Conservation (phyloP, 1,140 invertebrate species). For the Lordiphosa stackelbergi region DNA sequence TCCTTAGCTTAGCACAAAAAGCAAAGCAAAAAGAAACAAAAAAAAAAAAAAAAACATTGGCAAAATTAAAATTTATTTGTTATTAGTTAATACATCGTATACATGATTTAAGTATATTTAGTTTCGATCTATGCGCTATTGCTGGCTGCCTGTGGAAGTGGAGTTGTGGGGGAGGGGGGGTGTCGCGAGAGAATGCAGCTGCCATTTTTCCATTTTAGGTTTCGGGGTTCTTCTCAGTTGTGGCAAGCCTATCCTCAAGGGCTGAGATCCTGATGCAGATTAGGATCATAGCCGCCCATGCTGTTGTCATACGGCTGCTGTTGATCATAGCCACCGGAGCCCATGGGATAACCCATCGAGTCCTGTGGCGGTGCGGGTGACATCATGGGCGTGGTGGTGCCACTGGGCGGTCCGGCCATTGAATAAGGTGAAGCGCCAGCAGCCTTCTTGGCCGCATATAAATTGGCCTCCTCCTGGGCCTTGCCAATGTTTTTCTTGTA, state of each 20-base stretch:
- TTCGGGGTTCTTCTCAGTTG: constrained; percentile 1
- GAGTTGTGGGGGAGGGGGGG: too few relatives aligned
- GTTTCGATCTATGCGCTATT: too few relatives aligned
- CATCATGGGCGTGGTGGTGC: constrained; percentile 94
- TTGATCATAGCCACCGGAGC: constrained; percentile 89
- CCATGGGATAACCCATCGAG: constrained; percentile 92
- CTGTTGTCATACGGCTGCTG: constrained; percentile 90
- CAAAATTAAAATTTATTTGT: too few relatives aligned
- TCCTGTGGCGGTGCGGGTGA: constrained; percentile 93
- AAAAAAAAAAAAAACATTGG: background rate
- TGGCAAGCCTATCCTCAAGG: constrained; percentile 76
- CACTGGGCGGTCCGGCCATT: constrained; percentile 89
- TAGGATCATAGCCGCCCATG: constrained; percentile 91
- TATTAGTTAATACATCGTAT: too few relatives aligned
- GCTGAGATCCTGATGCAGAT: constrained; percentile 88
- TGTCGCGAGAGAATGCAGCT: background rate
- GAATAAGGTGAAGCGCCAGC: constrained; percentile 96
- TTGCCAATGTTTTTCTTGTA: constrained; percentile 99
- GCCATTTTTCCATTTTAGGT: background rate
- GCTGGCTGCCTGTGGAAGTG: background rate
- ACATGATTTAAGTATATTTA: too few relatives aligned
- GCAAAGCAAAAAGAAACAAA: constrained; percentile 1
- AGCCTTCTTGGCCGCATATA: constrained; percentile 99
- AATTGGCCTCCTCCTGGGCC: constrained; percentile 99
- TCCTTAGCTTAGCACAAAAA: constrained; percentile 11